Evolutionary conservation across 2,888 invertebrate species (phyloP).

Genomic region (Thera obeliscata): DNA sequence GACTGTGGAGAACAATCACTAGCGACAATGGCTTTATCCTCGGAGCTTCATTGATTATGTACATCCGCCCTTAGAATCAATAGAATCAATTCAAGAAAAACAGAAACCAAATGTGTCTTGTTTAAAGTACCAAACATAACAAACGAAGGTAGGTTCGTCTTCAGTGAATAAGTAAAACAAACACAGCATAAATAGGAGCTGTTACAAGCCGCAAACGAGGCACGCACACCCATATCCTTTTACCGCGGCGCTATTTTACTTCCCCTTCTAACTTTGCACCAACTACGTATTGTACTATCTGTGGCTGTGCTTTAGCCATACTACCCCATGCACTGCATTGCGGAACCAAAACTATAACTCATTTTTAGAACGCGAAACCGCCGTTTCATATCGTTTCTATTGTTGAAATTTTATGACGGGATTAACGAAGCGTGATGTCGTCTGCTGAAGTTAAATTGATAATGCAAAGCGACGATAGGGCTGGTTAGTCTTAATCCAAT

Average conservation of each 20-base stretch:
- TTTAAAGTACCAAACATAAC: conserved; percentile 25
- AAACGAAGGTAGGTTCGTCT: conserved; percentile 26
- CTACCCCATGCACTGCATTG: conserved; percentile 82
- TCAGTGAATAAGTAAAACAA: conserved; percentile 41
- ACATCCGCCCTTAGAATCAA: conserved; percentile 41
- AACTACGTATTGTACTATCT: conserved; percentile 24
- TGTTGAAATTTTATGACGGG: conserved; percentile 71
- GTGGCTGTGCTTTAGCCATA: conserved; percentile 36
- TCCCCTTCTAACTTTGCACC: conserved; percentile 32
- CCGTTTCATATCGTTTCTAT: conserved; percentile 67
- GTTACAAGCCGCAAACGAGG: conserved; percentile 37
- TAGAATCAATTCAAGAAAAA: conserved; percentile 32
- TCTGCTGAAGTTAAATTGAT: conserved; percentile 49
- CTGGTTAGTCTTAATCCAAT: conserved; percentile 39
- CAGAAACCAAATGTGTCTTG: conserved; percentile 28
- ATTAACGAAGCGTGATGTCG: conserved; percentile 67
- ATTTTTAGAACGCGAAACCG: conserved; percentile 76
- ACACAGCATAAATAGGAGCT: conserved; percentile 40
- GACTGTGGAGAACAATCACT: conserved; percentile 35
- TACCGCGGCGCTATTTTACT: conserved; percentile 25
- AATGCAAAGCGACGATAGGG: conserved; percentile 40
- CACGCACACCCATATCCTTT: conserved; percentile 40
- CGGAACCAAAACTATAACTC: conserved; percentile 78
- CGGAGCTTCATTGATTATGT: conserved; percentile 37
- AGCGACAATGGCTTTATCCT: conserved; percentile 35